Evolutionary conservation across 1,140 invertebrate species (phyloP), one percentile per base, ranked within the genome.

Genomic region (Choristoneura fumiferana): DNA sequence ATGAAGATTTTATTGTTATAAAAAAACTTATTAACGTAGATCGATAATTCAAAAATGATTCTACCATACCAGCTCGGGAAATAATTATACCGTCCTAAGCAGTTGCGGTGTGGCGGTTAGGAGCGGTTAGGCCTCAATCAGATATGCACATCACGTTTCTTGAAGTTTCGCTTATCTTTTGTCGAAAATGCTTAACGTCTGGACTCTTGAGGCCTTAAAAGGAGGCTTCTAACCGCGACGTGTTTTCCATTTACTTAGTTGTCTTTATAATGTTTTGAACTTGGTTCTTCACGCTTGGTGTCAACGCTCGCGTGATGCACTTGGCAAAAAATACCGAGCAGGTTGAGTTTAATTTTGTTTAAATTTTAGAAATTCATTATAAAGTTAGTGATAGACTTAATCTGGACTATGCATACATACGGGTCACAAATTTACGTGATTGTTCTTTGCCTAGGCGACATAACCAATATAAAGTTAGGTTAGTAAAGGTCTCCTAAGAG

Each of bases 121-220:
- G n/a, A n/a, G 43, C 43, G 43, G 43, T 49, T 49, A 12, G n/a
- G n/a, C 43, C 14, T 49, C n/a, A 29, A 29, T 49, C 12, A 9
- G 12, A 49, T 49, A 49, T 49, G 43, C 43, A 18, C 43, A 12
- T 22, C 43, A 49, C 43, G 43, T 49, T 17, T 49, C 18, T 49
- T 17, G 6, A 49, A 49, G 43, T 18, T 49, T 12, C 10, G 18
- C n/a, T 49, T 13, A 29, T 49, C 43, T 49, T 49, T 49, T 49
- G 43, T 49, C 43, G 17, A 49, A 49, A 49, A 33, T 6, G 22
- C 22, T 29, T 29, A 29, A 29, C 43, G 43, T 33, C 43, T 49
- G 22, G 9, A 45, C 43, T 45, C 22, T 29, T 18, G 43, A 49
- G 43, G 43, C 43, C 43, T 49, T 12, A 22, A 49, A 49, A 49